A percentile compares a stretch with the other conserved stretches of the same genome.
These are phyloP conservation scores for Chamaetylas fuelleborni DNA, from an alignment of 2,113 vertebrate genomes.

Conservation along the genomic window DNA sequence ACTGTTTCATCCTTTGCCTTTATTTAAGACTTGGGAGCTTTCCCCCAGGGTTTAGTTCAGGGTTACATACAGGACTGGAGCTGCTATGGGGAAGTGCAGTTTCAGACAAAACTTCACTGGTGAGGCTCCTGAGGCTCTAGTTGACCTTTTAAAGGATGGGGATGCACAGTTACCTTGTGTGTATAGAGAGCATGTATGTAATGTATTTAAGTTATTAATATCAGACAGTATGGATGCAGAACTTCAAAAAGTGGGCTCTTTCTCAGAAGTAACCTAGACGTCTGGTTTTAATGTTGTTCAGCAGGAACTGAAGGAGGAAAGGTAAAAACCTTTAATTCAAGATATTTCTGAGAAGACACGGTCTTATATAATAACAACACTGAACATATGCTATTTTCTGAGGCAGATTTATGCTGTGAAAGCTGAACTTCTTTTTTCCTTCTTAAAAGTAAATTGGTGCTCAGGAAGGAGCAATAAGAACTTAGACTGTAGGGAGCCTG, in stretches of 20 bases:
- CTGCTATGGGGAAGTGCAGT: background rate
- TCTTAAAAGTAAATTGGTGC: background rate
- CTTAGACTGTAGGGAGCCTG: background rate
- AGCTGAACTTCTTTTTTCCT: background rate
- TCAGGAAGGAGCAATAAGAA: background rate
- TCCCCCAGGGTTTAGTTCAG: background rate
- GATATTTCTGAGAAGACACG: slow-evolving; percentile 8
- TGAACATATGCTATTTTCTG: slow-evolving; percentile 6
- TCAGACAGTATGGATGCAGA: background rate
- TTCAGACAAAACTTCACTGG: background rate
- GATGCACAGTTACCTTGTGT: background rate
- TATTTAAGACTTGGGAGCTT: background rate
- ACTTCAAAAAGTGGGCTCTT: slow-evolving; percentile 1
- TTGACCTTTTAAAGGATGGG: background rate
- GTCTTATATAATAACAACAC: slow-evolving; percentile 43
- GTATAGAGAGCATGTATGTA: background rate
- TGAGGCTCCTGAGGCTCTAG: background rate
- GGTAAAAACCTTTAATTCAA: slow-evolving; percentile 12
- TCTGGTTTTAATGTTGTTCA: slow-evolving; percentile 38
- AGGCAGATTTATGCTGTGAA: slow-evolving; percentile 12
- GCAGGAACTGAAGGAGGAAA: background rate
- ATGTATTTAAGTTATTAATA: slow-evolving; percentile 5
- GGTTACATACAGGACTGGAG: background rate
- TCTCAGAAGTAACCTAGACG: background rate
- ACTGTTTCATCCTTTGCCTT: background rate